Conservation (phyloP, 2,797 vertebrate genomes). For the Typhlichthys subterraneus region DNA sequence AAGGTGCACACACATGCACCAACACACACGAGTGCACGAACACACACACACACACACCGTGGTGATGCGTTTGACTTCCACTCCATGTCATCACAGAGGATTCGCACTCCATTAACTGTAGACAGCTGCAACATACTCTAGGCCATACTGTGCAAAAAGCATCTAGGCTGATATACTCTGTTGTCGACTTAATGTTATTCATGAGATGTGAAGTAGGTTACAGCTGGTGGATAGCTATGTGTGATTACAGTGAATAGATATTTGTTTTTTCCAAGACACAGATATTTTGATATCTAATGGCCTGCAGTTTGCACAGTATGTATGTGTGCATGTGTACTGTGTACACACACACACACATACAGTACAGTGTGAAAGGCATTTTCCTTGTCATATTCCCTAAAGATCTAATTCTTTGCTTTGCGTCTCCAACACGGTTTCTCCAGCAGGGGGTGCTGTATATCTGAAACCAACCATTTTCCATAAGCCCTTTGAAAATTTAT, state of each 20-base stretch:
- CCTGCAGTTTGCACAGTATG: slow-evolving; percentile 4
- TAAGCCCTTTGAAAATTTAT: slow-evolving; percentile 4
- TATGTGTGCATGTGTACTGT: slow-evolving; percentile 8
- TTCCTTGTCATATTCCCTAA: slow-evolving; percentile 7
- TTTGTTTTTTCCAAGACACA: slow-evolving; percentile 8
- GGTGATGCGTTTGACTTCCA: too few species aligned
- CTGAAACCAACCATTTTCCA: slow-evolving; percentile 22
- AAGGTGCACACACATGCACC: slow-evolving; percentile 34
- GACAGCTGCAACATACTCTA: slow-evolving; percentile 20
- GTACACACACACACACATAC: background rate
- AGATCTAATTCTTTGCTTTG: slow-evolving; percentile 20
- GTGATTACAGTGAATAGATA: slow-evolving; percentile 1
- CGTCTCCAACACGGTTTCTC: slow-evolving; percentile 33
- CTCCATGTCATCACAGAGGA: slow-evolving; percentile 33
- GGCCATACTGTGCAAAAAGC: slow-evolving; percentile 17
- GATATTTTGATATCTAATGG: slow-evolving; percentile 1
- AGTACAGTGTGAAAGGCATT: background rate
- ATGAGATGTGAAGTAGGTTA: slow-evolving; percentile 23
- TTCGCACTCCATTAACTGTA: slow-evolving; percentile 23
- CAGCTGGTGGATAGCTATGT: slow-evolving; percentile 11
- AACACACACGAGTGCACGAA: background rate
- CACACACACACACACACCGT: slow-evolving; percentile 8
- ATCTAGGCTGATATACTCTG: slow-evolving; percentile 28
- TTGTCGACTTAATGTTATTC: slow-evolving; percentile 30
- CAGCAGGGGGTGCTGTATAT: slow-evolving; percentile 74